A percentile compares a stretch with the other conserved stretches of the same genome.
Conservation (phyloP, 2,797 vertebrate species). For the Pelodytes ibericus region DNA sequence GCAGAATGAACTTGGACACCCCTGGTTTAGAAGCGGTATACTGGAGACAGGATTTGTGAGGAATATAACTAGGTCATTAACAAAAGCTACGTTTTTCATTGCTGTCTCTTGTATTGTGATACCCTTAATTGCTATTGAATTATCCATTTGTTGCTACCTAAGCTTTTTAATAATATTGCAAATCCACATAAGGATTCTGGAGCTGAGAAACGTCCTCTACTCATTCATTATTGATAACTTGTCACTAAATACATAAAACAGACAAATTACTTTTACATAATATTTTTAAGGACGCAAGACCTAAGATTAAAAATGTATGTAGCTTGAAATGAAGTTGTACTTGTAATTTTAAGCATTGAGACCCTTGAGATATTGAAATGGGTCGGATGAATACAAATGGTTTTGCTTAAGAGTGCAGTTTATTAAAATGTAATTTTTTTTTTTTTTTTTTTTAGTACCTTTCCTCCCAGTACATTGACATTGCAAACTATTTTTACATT, state of each 20-base stretch:
- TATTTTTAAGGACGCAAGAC: constrained; percentile 29
- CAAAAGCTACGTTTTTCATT: no score
- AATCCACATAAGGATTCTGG: background rate
- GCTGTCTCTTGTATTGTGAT: no score
- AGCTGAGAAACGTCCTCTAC: constrained; percentile 15
- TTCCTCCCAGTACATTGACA: no score
- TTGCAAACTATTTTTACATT: no score
- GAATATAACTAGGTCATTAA: no score
- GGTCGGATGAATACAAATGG: background rate
- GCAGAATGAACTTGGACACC: no score
- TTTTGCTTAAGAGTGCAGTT: background rate
- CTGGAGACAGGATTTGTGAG: no score
- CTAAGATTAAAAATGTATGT: constrained; percentile 18
- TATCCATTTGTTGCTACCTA: no score
- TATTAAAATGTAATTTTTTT: constrained; percentile 26
- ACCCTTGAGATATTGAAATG: constrained; percentile 33
- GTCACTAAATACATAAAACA: constrained; percentile 27
- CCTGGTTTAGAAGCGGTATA: no score
- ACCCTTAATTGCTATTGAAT: no score
- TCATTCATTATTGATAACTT: constrained; percentile 32
- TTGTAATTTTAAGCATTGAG: constrained; percentile 16
- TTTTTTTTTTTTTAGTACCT: no score
- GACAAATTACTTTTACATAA: constrained; percentile 11
- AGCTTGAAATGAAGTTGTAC: constrained; percentile 20
- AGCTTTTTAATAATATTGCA: constrained; percentile 5